Evolutionary conservation across 2,888 invertebrate species (phyloP).

Genomic region (Dexiosoma caninum): DNA sequence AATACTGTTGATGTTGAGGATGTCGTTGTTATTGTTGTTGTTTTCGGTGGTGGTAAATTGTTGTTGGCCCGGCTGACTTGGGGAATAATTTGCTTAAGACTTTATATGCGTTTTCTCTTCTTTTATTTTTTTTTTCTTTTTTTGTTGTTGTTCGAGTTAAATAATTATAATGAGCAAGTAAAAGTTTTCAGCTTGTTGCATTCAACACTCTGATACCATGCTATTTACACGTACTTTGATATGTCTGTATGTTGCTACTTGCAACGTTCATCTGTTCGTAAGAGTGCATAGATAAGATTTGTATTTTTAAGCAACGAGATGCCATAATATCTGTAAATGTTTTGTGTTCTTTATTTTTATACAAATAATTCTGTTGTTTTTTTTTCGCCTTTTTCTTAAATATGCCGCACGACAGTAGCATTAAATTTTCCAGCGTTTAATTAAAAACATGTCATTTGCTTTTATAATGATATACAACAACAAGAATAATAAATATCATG

Average conservation of each 20-base stretch:
- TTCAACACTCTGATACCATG: slow-evolving; percentile 40
- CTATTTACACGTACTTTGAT: slow-evolving; percentile 34
- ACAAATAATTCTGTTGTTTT: background rate
- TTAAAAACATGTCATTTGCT: slow-evolving; percentile 73
- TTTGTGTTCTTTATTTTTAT: slow-evolving; percentile 6
- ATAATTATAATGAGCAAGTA: slow-evolving; percentile 63
- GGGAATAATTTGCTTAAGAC: slow-evolving; percentile 29
- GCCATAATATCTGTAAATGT: slow-evolving; percentile 16
- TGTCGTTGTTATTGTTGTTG: slow-evolving; percentile 27
- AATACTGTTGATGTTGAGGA: slow-evolving; percentile 39
- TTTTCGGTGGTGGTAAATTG: slow-evolving; percentile 33
- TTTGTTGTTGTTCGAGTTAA: too few species aligned
- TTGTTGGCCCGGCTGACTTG: slow-evolving; percentile 48
- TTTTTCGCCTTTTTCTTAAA: slow-evolving; percentile 28
- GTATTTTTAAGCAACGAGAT: slow-evolving; percentile 26
- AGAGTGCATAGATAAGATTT: slow-evolving; percentile 9
- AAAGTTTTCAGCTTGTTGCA: slow-evolving; percentile 61
- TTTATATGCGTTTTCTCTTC: background rate
- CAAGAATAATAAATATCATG: slow-evolving; percentile 39
- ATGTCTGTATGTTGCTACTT: slow-evolving; percentile 2
- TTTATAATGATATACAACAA: slow-evolving; percentile 57
- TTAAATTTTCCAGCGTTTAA: slow-evolving; percentile 74
- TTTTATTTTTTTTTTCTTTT: slow-evolving; percentile 37
- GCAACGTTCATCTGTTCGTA: background rate
- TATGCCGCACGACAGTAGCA: slow-evolving; percentile 64